Evolutionary conservation across 2,797 vertebrate genomes (phyloP).

Genomic region (Pogonophryne albipinna): DNA sequence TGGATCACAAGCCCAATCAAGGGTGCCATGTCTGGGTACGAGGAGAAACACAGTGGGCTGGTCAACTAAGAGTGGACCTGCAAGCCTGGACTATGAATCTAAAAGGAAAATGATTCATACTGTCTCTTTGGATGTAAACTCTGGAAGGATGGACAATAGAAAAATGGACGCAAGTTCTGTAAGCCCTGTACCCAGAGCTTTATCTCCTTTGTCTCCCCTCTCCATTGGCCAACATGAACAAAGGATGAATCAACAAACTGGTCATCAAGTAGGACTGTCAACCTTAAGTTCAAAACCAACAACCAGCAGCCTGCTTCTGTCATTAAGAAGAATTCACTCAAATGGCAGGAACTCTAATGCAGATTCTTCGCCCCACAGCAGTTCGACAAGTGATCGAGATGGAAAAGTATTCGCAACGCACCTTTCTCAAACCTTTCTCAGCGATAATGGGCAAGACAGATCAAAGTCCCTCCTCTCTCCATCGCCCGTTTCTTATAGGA

Average conservation of each 20-base stretch:
- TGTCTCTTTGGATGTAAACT: constrained; percentile 64
- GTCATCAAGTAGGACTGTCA: constrained; percentile 56
- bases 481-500: constrained; percentile 41
- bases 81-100: constrained; percentile 53
- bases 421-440: constrained; percentile 41
- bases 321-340: constrained; percentile 74
- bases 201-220: constrained; percentile 34
- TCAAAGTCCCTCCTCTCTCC: constrained; percentile 51
- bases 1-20: constrained; percentile 44
- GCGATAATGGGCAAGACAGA: constrained; percentile 49
- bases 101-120: constrained; percentile 65
- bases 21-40: constrained; percentile 43
- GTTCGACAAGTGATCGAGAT: constrained; percentile 41
- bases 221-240: constrained; percentile 53
- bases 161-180: constrained; percentile 28
- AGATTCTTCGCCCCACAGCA: constrained; percentile 28
- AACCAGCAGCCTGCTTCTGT: constrained; percentile 83
- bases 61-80: constrained; percentile 72
- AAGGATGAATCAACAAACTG: constrained; percentile 56
- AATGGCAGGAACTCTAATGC: constrained; percentile 50
- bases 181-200: constrained; percentile 27
- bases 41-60: constrained; percentile 69
- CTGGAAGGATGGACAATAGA: constrained; percentile 47
- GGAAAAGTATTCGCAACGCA: constrained; percentile 44
- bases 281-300: constrained; percentile 78